Evolutionary conservation across 2,797 vertebrate species (phyloP), one percentile per base, ranked within the genome.

Genomic region (Tamandua tetradactyla): DNA sequence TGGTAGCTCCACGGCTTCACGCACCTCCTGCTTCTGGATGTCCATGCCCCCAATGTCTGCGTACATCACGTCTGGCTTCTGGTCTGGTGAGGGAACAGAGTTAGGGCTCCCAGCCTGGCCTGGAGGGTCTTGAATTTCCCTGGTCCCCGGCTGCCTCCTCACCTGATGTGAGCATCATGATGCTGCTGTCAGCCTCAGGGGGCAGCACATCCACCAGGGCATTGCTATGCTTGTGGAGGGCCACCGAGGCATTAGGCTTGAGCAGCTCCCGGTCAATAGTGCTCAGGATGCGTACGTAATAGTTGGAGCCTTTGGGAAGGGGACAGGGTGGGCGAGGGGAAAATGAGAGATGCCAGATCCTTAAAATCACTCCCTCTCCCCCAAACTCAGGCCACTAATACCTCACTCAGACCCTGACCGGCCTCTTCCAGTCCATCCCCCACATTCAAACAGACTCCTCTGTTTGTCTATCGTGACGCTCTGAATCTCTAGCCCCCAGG

Each of bases 111-210:
- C n/a, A n/a, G 76, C 55, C 72, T 75, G 81, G 52, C n/a, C 81
- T 20, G 0, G 4, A 14, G 20, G 30, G 52, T 40, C 30, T 22
- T 1, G 8, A n/a, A 59, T 17, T 17, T 25, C 40, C 74, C 47
- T 0, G 1, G 30, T 64, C 76, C 57, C 0, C 0, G 75, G 52
- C n/a, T 23, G 3, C 69, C 64, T 30, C 20, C 78, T 89, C 94
- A 99, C 99, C 99, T 96, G 99, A 99, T 0, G 99, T 99, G 72
- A 99, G 98, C 99, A 99, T 99, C 99, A 99, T 99, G 97, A 99
- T 99, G 98, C 99, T 99, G 98, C 99, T 99, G 98, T 99, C 99
- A 0, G 99, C 99, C 98, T 99, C 99, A 0, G 99, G 99, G 0
- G 99, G 99, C 14, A 99, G 98, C 1, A 99, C 99, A 0, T 99